phyloP scores from a whole-genome alignment of 1,140 invertebrate species.

The Hyphantria cunea region DNA sequence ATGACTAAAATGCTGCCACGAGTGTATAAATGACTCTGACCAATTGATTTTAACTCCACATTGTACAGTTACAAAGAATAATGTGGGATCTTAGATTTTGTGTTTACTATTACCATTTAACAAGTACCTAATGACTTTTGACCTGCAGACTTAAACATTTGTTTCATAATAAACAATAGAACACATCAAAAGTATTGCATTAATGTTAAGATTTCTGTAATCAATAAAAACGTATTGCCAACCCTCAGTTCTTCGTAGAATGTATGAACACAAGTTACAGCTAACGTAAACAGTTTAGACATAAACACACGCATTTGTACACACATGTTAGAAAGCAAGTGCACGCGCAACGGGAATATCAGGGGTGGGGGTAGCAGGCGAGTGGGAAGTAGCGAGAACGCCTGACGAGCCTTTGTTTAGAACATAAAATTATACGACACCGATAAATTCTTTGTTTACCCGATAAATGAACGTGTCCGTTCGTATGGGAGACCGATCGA shows the following conservation, averaged over 20 bases:
- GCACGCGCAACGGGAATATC: conserved; percentile 52
- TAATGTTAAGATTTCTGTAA: conserved; percentile 15
- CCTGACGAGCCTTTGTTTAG: conserved; percentile 75
- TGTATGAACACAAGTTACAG: conserved; percentile 51
- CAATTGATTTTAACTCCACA: conserved; percentile 73
- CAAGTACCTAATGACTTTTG: conserved; percentile 27
- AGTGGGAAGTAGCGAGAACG: conserved; percentile 22
- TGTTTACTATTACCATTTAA: conserved; percentile 40
- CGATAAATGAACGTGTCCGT: conserved; percentile 62
- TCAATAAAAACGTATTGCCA: conserved; percentile 32
- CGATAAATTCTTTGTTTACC: conserved; percentile 78
- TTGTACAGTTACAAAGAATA: conserved; percentile 46
- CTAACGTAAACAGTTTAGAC: conserved; percentile 65
- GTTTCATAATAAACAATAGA: conserved; percentile 4
- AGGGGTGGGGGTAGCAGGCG: conserved; percentile 26
- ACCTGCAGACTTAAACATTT: conserved; percentile 21
- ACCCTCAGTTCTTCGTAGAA: conserved; percentile 32
- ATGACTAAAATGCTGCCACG: conserved; percentile 41
- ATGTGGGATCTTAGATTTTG: conserved; percentile 42
- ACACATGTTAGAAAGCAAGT: conserved; percentile 70
- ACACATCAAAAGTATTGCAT: conserved; percentile 26
- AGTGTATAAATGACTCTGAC: conserved; percentile 70
- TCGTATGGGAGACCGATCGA: conserved; percentile 41
- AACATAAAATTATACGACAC: conserved; percentile 79
- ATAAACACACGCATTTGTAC: conserved; percentile 74